phyloP scores from a whole-genome alignment of 2,113 vertebrate species.

The Ptychochromis oligacanthus region DNA sequence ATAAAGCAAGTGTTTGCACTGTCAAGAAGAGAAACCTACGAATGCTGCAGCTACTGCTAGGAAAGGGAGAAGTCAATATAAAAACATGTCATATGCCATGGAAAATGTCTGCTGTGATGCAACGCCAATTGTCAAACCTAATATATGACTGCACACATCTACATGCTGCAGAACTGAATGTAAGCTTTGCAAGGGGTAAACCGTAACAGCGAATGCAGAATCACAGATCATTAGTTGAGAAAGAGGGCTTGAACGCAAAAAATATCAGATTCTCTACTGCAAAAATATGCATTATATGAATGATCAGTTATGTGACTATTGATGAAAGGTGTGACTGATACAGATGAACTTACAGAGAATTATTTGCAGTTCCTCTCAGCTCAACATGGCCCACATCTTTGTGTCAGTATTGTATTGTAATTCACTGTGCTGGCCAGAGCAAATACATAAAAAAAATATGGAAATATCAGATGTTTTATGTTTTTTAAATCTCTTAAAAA shows the following conservation, averaged over 20 bases:
- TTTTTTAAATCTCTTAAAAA: background rate
- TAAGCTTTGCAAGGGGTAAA: background rate
- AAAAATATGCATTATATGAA: background rate
- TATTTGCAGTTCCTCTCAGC: background rate
- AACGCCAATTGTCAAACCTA: constrained; percentile 35
- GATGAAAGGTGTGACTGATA: background rate
- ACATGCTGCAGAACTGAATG: background rate
- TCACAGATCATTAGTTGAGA: background rate
- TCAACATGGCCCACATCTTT: background rate
- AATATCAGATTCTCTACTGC: too few species aligned
- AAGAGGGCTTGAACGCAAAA: background rate
- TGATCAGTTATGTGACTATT: background rate
- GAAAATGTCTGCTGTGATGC: constrained; percentile 20
- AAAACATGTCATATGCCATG: constrained; percentile 28
- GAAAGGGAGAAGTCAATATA: constrained; percentile 48
- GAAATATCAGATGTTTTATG: background rate
- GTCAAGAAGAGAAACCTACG: background rate
- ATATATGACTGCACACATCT: constrained; percentile 11
- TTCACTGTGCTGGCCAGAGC: background rate
- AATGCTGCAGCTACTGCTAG: constrained; percentile 9
- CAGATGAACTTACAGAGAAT: background rate
- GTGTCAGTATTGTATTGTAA: background rate
- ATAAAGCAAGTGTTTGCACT: background rate
- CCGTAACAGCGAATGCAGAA: background rate
- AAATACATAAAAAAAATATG: background rate